Evolutionary conservation across 2,797 vertebrate genomes (phyloP), one percentile per base, ranked within the genome.

Genomic region (Tapirus indicus): DNA sequence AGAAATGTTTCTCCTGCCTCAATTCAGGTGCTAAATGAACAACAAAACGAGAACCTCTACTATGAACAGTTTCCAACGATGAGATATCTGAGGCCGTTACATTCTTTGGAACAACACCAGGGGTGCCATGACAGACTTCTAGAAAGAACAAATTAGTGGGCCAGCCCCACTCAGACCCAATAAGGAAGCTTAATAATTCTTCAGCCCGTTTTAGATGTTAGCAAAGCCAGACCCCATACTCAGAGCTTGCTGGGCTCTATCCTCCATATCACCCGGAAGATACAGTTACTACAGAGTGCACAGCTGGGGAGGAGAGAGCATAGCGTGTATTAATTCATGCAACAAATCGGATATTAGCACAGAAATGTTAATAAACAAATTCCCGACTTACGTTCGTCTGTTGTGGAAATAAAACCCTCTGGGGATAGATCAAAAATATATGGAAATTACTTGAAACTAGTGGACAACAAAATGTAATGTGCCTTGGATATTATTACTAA

Each of bases 11-110:
- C 82, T 91, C 72, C 92, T 94, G 88, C 88, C 88, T 87, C 74
- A 85, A 83, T 54, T 96, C 78, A 77, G 97, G 98, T 98, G 98
- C 97, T 97, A 96, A 82, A 74, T 20, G 32, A 94, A 94, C 74
- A 95, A 83, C 21, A 72, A 84, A 69, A n/a, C 7, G 74, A 84
- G 35, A 94, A 72, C 84, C 75, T 95, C 80, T 71, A 56, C 32
- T 56, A 58, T 2, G 44, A 80, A 86, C 23, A 54, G 6, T 38
- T 94, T 68, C 74, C 23, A 86, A 5, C 0, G 2, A 44, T 69
- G 75, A 64, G n/a, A 10, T 69, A 38, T 23, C 77, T 21, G 18
- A 88, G 74, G 72, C 62, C 32, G 25, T 92, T 25, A 8, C 38
- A 29, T 74, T 88, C 54, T 56, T 18, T 72, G 54, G 58, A 38